Percentiles rank a stretch among this genome's conserved stretches.
phyloP scores from a whole-genome alignment of 2,888 invertebrate species.

The Ceratothoa steindachneri region DNA sequence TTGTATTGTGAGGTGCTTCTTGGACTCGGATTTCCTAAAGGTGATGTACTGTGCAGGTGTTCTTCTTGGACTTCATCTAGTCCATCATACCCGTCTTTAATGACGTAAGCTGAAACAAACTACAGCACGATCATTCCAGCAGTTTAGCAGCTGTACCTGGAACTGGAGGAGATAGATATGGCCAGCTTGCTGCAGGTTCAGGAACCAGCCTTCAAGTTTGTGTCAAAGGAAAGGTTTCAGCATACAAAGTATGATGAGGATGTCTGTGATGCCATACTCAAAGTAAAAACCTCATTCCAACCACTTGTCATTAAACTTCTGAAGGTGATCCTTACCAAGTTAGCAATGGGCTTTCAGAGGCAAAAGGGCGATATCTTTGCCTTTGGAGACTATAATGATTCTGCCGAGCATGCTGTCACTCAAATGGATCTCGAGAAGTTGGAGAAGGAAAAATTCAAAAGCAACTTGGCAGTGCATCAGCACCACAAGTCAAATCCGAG shows the following conservation, averaged over 20 bases:
- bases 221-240: background rate
- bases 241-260: background rate
- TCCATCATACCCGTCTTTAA: background rate
- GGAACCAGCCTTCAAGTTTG: background rate
- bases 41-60: background rate
- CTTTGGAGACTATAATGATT: background rate
- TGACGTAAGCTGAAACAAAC: background rate
- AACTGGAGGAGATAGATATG: background rate
- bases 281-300: background rate
- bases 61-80: too few relatives aligned
- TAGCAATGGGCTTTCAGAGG: background rate
- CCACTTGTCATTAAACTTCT: background rate
- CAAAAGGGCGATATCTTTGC: background rate
- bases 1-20: background rate
- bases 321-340: background rate
- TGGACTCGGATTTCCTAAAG: background rate
- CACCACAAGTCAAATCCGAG: too few relatives aligned
- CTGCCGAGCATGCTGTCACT: too few relatives aligned
- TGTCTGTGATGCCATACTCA: background rate
- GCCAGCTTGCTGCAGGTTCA: background rate
- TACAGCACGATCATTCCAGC: background rate
- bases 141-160: background rate
- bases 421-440: too few relatives aligned
- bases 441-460: too few relatives aligned
- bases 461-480: too few relatives aligned